Conservation (phyloP, 2,113 vertebrate species). For the Rafetus swinhoei region DNA sequence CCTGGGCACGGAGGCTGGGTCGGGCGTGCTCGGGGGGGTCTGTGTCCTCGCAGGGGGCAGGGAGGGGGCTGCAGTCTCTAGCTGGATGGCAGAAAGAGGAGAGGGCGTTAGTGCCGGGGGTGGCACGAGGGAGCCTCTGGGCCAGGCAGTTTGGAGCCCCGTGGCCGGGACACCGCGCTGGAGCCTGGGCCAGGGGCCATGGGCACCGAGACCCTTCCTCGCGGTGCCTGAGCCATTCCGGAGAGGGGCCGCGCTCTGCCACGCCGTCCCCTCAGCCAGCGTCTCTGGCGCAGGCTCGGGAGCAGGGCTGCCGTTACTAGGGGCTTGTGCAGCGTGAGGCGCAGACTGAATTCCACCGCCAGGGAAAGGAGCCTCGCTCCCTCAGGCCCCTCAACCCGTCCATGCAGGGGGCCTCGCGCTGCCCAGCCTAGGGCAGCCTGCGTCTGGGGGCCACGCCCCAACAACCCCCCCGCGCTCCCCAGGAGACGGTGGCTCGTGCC, state of each 20-base stretch:
- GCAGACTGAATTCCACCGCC: neutral
- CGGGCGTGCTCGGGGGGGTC: conserved; percentile 74
- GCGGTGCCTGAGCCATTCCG: neutral
- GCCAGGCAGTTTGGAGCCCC: too few species aligned
- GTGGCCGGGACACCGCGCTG: too few species aligned
- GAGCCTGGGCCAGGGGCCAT: neutral
- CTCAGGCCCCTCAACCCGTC: neutral
- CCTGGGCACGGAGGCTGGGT: conserved; percentile 61
- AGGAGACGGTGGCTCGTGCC: fast-evolving
- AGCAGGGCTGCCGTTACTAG: neutral
- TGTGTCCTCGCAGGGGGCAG: conserved; percentile 66
- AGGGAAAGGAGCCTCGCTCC: neutral
- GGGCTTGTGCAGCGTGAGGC: neutral
- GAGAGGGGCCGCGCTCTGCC: too few species aligned
- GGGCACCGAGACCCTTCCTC: neutral
- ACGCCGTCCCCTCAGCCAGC: neutral
- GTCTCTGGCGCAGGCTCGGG: neutral
- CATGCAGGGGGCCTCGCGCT: too few species aligned
- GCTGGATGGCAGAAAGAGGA: conserved; percentile 13
- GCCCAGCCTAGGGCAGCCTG: too few species aligned
- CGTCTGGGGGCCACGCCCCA: neutral
- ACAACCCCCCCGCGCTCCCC: neutral
- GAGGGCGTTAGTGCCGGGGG: neutral
- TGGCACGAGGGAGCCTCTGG: neutral
- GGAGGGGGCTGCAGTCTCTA: conserved; percentile 37